These are phyloP conservation scores for Etheostoma cragini DNA, from an alignment of 2,113 vertebrate genomes.

Conservation along the genomic window DNA sequence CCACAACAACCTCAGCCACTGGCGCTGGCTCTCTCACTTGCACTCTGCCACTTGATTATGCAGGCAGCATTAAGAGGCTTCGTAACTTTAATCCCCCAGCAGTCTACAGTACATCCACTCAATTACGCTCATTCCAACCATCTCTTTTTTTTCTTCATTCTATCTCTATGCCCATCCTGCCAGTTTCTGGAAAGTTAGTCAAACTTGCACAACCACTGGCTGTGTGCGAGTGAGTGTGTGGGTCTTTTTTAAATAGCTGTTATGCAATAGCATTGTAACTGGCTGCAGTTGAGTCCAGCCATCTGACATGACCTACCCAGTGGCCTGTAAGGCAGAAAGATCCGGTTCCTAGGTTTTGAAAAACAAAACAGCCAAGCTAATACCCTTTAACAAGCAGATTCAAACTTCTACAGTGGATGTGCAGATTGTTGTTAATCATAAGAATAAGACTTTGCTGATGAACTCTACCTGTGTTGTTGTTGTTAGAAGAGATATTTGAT, in stretches of 20 bases:
- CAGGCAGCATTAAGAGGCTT: neutral
- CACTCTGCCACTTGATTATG: constrained; percentile 29
- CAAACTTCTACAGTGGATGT: neutral
- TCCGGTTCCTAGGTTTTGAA: constrained; percentile 18
- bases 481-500: neutral
- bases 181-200: constrained; percentile 51
- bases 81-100: constrained; percentile 38
- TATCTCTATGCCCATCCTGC: constrained; percentile 8
- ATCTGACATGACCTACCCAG: constrained; percentile 44
- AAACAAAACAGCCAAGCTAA: constrained; percentile 2
- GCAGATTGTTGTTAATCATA: neutral
- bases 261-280: constrained; percentile 60
- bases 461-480: neutral
- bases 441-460: neutral
- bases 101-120: constrained; percentile 5
- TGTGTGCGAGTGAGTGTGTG: neutral
- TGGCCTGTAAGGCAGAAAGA: constrained; percentile 25
- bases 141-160: constrained; percentile 12
- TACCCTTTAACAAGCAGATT: neutral
- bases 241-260: constrained; percentile 64
- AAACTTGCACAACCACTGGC: too few relatives aligned
- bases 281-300: constrained; percentile 46
- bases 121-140: constrained; percentile 1
- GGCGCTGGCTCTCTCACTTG: constrained; percentile 9
- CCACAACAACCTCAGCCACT: neutral